A percentile compares a stretch with the other conserved stretches of the same genome.
Conservation (phyloP, 2,888 invertebrate genomes). For the Malthinus flaveolus region DNA sequence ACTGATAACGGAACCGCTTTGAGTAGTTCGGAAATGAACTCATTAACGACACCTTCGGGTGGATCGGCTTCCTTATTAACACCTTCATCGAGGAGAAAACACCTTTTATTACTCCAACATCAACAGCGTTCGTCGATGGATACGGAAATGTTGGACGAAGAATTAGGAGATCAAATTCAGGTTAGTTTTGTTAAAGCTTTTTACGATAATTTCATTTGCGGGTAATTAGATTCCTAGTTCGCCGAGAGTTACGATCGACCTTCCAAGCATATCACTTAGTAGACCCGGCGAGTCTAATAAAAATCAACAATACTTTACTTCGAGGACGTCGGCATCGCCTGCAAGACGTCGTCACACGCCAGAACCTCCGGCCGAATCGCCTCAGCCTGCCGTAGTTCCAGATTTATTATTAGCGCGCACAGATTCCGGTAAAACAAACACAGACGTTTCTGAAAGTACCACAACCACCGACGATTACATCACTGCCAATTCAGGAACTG, state of each 20-base stretch:
- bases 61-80: conserved; percentile 68
- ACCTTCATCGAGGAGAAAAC: conserved; percentile 78
- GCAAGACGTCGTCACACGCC: conserved; percentile 33
- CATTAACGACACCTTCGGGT: conserved; percentile 58
- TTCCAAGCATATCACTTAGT: conserved; percentile 36
- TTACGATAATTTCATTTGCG: background rate
- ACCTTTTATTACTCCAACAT: conserved; percentile 76
- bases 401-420: conserved; percentile 65
- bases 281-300: conserved; percentile 30
- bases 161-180: conserved; percentile 66
- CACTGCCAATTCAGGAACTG: conserved; percentile 74
- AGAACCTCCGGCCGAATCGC: conserved; percentile 47
- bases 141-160: conserved; percentile 78
- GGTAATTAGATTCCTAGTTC: conserved; percentile 34
- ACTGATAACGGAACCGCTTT: conserved; percentile 67
- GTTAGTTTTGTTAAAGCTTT: conserved; percentile 43
- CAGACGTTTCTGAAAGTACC: conserved; percentile 86
- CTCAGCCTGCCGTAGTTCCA: conserved; percentile 47
- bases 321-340: conserved; percentile 36
- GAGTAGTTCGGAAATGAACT: conserved; percentile 55
- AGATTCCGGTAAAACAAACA: conserved; percentile 73
- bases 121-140: conserved; percentile 86
- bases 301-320: conserved; percentile 39
- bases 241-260: conserved; percentile 25
- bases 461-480: conserved; percentile 85